Evolutionary conservation across 2,113 vertebrate species (phyloP).

Genomic region (Romanogobio albipinnatus): DNA sequence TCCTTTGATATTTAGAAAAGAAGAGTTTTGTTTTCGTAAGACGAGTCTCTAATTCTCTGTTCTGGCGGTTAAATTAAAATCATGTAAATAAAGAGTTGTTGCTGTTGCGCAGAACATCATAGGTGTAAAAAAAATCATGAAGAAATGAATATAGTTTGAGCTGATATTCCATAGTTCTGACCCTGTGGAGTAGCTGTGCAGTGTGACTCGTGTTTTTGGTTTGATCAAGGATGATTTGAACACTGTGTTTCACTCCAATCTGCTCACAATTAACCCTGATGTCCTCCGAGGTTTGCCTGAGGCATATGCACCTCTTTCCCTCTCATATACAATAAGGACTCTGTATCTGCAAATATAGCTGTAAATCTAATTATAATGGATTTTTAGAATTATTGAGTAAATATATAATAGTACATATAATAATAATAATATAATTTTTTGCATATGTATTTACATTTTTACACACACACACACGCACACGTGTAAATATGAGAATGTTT

Average conservation of each 20-base stretch:
- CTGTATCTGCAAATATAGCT: background rate
- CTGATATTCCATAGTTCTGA: background rate
- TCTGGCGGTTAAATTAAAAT: background rate
- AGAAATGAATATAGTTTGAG: background rate
- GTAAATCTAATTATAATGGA: constrained; percentile 31
- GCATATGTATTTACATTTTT: no score
- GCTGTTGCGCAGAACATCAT: constrained; percentile 8
- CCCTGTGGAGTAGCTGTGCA: background rate
- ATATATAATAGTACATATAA: no score
- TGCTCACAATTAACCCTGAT: constrained; percentile 28
- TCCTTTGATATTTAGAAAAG: constrained; percentile 45
- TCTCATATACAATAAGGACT: background rate
- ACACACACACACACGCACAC: no score
- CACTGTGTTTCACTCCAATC: constrained; percentile 15
- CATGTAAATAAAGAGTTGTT: constrained; percentile 14
- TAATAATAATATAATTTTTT: no score
- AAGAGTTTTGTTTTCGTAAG: constrained; percentile 19
- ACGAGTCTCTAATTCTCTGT: constrained; percentile 20
- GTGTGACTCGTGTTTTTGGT: constrained; percentile 15
- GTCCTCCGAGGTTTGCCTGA: constrained; percentile 9
- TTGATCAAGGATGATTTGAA: constrained; percentile 29
- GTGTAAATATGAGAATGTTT: no score
- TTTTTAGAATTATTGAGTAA: background rate
- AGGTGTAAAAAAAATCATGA: background rate
- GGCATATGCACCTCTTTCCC: background rate